Evolutionary conservation across 2,888 invertebrate species (phyloP).

Genomic region (Xylocampa areola): DNA sequence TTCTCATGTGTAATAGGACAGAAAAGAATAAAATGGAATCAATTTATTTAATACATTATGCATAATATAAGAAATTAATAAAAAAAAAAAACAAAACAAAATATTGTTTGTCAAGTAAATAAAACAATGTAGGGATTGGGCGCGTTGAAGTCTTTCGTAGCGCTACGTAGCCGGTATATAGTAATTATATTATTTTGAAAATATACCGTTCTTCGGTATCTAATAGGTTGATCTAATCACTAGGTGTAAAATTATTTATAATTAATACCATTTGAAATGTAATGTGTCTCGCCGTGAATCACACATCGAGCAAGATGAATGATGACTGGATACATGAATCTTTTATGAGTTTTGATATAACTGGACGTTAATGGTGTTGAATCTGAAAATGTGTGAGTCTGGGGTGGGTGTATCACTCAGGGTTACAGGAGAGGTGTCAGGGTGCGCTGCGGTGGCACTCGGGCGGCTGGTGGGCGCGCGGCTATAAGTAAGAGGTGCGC

Average conservation of each 20-base stretch:
- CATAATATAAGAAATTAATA: too few relatives aligned
- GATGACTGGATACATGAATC: slow-evolving; percentile 1
- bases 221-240: slow-evolving; percentile 20
- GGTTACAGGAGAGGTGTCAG: slow-evolving; percentile 44
- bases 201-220: background rate
- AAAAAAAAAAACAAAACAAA: too few relatives aligned
- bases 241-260: slow-evolving; percentile 40
- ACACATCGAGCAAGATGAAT: background rate
- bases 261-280: too few relatives aligned
- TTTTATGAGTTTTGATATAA: background rate
- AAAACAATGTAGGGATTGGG: too few relatives aligned
- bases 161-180: slow-evolving; percentile 13
- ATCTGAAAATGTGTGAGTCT: background rate
- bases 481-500: slow-evolving; percentile 88
- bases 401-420: slow-evolving; percentile 48
- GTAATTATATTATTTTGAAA: slow-evolving; percentile 17
- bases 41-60: too few relatives aligned
- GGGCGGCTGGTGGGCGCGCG: slow-evolving; percentile 75
- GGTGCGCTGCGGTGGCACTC: slow-evolving; percentile 44
- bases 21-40: too few relatives aligned
- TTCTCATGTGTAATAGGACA: too few relatives aligned
- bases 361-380: background rate
- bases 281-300: slow-evolving; percentile 17
- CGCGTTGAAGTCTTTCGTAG: slow-evolving; percentile 80
- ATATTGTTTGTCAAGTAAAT: too few relatives aligned